Conservation (phyloP, 1,140 invertebrate genomes). For the Cyclina sinensis region DNA sequence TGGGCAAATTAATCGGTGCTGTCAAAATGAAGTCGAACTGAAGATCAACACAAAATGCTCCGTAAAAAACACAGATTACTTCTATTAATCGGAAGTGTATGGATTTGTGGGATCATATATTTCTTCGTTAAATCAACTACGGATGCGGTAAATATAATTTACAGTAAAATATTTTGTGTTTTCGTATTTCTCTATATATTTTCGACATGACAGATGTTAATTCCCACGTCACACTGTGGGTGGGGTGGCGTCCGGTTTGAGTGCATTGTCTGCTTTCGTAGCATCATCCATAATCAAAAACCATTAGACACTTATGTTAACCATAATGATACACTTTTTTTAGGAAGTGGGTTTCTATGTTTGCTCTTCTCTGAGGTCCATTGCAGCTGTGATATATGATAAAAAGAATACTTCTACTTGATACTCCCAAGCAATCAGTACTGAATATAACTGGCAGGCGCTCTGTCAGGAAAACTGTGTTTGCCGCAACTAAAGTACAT, state of each 20-base stretch:
- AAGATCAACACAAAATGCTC: slow-evolving; percentile 29
- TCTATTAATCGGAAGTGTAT: slow-evolving; percentile 56
- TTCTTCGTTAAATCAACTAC: slow-evolving; percentile 50
- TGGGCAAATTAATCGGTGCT: neutral
- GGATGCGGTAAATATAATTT: slow-evolving; percentile 17
- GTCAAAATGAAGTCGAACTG: slow-evolving; percentile 34
- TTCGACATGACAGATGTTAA: slow-evolving; percentile 7
- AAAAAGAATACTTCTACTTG: no score
- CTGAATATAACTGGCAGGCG: no score
- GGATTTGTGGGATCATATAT: slow-evolving; percentile 60
- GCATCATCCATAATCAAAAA: no score
- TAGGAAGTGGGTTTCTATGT: no score
- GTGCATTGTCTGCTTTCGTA: no score
- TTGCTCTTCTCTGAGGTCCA: no score
- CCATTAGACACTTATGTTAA: no score
- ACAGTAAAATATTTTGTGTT: neutral
- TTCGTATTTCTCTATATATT: neutral
- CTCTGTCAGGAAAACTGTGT: no score
- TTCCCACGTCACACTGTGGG: slow-evolving; percentile 39
- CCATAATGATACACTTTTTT: no score
- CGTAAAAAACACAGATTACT: slow-evolving; percentile 60
- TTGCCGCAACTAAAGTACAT: no score
- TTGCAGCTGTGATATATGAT: no score
- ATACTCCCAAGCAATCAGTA: no score
- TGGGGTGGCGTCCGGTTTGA: neutral